Percentiles rank a stretch among this genome's conserved stretches.
Evolutionary conservation across 2,797 vertebrate species (phyloP).

Genomic region (Anguilla pacifica): DNA sequence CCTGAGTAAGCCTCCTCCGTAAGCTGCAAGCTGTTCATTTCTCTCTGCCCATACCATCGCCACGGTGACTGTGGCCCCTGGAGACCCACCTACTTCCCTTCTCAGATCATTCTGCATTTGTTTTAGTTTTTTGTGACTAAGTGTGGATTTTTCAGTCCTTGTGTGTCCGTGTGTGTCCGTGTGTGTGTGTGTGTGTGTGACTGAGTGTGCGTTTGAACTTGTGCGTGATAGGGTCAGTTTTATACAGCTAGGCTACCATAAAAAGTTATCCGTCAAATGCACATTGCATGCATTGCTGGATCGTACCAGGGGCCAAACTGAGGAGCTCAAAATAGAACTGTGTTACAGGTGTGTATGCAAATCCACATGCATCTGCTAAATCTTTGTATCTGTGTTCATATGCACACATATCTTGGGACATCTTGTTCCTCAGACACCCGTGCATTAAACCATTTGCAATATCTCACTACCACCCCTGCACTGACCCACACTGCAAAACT

Average conservation of each 20-base stretch:
- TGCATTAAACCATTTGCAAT: too few species aligned
- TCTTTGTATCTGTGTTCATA: neutral
- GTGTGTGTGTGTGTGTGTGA: too few species aligned
- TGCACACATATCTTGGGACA: neutral
- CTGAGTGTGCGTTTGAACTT: neutral
- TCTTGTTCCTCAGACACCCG: too few species aligned
- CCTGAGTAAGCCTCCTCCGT: neutral
- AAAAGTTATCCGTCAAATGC: neutral
- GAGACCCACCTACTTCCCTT: neutral
- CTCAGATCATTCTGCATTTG: neutral
- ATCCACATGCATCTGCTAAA: neutral
- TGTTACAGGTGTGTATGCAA: neutral
- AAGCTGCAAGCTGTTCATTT: neutral
- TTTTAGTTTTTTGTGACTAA: neutral
- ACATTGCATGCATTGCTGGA: neutral
- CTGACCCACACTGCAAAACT: neutral
- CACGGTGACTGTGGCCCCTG: neutral
- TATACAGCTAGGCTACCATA: neutral
- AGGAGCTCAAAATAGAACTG: neutral
- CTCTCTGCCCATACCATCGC: neutral
- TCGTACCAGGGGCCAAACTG: too few species aligned
- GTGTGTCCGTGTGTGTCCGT: too few species aligned
- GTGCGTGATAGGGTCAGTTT: neutral
- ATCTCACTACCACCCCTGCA: too few species aligned
- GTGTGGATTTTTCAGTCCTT: too few species aligned